These are phyloP conservation scores for Enteromius paludinosus DNA, from an alignment of 2,797 vertebrate genomes.

Conservation along the genomic window DNA sequence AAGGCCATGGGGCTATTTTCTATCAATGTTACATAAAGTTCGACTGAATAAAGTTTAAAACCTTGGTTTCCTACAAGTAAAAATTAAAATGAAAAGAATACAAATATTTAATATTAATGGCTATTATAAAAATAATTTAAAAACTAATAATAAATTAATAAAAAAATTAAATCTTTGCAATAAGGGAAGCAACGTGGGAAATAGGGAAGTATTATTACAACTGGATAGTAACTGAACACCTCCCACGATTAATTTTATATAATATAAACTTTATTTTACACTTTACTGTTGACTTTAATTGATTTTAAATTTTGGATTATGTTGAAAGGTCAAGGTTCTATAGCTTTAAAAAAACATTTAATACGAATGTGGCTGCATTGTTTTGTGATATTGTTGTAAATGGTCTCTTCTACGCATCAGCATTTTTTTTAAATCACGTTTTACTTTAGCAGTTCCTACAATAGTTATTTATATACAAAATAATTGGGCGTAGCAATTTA, in stretches of 20 bases:
- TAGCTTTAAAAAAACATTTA: background rate
- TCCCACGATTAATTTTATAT: background rate
- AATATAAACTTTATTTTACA: background rate
- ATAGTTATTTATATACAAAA: conserved; percentile 15
- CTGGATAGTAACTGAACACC: background rate
- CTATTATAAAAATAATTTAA: background rate
- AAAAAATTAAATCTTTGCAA: background rate
- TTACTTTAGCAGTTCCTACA: background rate
- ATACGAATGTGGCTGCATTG: background rate
- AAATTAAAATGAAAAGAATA: background rate
- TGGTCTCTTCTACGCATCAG: background rate
- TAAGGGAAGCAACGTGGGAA: background rate
- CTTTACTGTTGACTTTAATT: background rate
- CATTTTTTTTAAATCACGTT: background rate
- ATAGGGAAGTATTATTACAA: background rate
- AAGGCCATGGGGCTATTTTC: background rate
- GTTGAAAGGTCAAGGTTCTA: background rate
- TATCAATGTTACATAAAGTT: background rate
- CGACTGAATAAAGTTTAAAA: background rate
- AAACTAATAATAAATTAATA: no score
- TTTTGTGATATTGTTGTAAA: background rate
- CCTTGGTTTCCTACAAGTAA: background rate
- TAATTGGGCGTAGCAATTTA: background rate
- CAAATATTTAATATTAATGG: background rate
- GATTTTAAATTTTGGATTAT: background rate